phyloP scores from a whole-genome alignment of 2,888 invertebrate species.

The Melinopterus prodromus region DNA sequence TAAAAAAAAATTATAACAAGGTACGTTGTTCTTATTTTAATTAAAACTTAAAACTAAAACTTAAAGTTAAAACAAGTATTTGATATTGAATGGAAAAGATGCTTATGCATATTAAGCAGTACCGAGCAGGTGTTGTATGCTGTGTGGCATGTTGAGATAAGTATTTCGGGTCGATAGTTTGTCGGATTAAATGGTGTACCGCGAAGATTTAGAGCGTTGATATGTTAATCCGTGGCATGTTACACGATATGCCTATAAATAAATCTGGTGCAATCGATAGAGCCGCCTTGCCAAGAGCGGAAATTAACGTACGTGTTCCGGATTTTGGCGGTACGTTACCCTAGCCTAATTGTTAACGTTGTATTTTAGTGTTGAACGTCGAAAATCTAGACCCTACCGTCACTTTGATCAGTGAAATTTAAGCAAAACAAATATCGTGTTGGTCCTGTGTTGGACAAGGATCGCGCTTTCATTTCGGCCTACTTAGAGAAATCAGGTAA shows the following conservation, averaged over 20 bases:
- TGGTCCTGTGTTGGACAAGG: too few relatives aligned
- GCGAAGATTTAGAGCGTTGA: neutral
- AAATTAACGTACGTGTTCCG: neutral
- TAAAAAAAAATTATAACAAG: neutral
- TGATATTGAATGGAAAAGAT: neutral
- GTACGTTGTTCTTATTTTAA: too few relatives aligned
- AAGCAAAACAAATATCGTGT: too few relatives aligned
- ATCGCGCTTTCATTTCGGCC: too few relatives aligned
- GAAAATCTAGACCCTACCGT: too few relatives aligned
- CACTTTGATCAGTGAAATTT: too few relatives aligned
- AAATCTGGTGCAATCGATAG: neutral
- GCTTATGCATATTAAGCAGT: neutral
- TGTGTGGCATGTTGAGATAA: neutral
- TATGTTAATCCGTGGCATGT: neutral
- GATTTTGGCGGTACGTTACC: neutral
- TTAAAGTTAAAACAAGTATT: neutral
- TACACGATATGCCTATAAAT: neutral
- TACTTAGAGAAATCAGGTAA: too few relatives aligned
- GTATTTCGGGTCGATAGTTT: neutral
- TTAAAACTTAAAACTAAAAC: too few relatives aligned
- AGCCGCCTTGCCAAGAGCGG: neutral
- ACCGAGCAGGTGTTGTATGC: neutral
- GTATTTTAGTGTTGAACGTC: too few relatives aligned
- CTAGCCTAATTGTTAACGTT: too few relatives aligned
- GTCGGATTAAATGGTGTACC: conserved; percentile 4